phyloP scores from a whole-genome alignment of 2,888 invertebrate genomes.

The Microchrysa polita region DNA sequence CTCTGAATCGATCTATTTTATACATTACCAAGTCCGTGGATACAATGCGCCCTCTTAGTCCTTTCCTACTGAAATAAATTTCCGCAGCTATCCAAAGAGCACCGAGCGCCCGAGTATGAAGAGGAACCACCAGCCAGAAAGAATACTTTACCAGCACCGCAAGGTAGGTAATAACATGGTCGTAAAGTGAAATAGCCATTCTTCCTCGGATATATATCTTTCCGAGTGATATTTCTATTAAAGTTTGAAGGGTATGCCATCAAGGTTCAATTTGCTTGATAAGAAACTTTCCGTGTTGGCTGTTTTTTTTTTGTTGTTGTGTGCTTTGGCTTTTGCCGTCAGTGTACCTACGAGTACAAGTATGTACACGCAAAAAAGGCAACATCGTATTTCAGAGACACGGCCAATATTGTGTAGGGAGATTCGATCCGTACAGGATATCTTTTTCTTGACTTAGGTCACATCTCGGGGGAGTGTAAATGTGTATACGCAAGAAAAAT shows the following conservation, averaged over 20 bases:
- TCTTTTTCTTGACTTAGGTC: neutral
- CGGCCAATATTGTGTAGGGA: neutral
- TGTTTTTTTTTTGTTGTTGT: neutral
- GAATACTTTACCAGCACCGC: neutral
- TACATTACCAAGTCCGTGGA: neutral
- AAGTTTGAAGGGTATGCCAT: conserved; percentile 17
- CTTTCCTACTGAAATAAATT: neutral
- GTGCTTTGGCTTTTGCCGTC: neutral
- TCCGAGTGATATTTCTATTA: conserved; percentile 24
- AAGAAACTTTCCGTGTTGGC: conserved; percentile 3
- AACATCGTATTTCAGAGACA: conserved; percentile 2
- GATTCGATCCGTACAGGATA: neutral
- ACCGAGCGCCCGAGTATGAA: neutral
- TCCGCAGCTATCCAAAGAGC: too few species aligned
- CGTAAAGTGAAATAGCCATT: conserved; percentile 11
- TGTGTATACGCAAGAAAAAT: neutral
- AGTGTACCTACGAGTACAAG: too few species aligned
- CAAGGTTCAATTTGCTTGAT: conserved; percentile 25
- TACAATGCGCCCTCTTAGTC: neutral
- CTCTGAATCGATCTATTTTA: conserved; percentile 1
- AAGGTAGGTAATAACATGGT: conserved; percentile 9
- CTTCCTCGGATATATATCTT: conserved; percentile 3
- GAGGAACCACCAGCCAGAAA: too few species aligned
- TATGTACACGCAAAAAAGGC: neutral
- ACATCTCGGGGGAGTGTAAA: neutral